These are phyloP conservation scores for Calyptommatus sinebrachiatus DNA, from an alignment of 2,113 vertebrate species.

Conservation along the genomic window DNA sequence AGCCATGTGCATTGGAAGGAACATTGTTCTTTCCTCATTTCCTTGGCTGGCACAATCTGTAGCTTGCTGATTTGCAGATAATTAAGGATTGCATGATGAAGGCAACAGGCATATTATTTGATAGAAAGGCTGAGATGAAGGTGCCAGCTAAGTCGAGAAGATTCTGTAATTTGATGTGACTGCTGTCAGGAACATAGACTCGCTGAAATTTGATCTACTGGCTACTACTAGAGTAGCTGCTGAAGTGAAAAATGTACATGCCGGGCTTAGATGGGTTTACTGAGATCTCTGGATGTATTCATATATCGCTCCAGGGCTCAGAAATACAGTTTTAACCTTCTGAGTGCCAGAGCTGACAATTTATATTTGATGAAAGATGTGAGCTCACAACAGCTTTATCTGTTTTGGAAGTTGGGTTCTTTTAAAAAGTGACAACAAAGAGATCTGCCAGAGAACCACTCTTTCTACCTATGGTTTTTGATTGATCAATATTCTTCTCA, in stretches of 20 bases:
- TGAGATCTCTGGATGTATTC: slow-evolving; percentile 53
- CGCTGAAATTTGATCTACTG: slow-evolving; percentile 58
- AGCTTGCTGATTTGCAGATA: slow-evolving; percentile 64
- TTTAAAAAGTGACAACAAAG: not conserved
- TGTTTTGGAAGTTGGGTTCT: slow-evolving; percentile 18
- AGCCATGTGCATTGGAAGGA: slow-evolving; percentile 48
- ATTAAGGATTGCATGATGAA: slow-evolving; percentile 69
- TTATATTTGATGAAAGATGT: slow-evolving; percentile 36
- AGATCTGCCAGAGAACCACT: slow-evolving; percentile 2
- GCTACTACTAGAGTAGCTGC: slow-evolving; percentile 42
- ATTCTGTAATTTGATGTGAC: slow-evolving; percentile 66
- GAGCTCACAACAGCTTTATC: slow-evolving; percentile 27
- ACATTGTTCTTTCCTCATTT: slow-evolving; percentile 53
- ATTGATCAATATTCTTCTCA: not conserved
- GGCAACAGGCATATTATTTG: slow-evolving; percentile 63
- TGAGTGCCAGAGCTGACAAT: slow-evolving; percentile 41
- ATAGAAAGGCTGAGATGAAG: slow-evolving; percentile 64
- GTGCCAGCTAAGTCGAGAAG: slow-evolving; percentile 61
- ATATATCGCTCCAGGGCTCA: slow-evolving; percentile 20
- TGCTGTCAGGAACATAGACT: slow-evolving; percentile 58
- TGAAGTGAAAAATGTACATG: slow-evolving; percentile 60
- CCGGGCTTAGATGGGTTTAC: slow-evolving; percentile 56
- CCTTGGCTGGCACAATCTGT: slow-evolving; percentile 53
- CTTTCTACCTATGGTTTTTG: slow-evolving; percentile 15
- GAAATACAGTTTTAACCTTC: slow-evolving; percentile 49